Conservation (phyloP, 2,113 vertebrate genomes). For the Platanista minor region DNA sequence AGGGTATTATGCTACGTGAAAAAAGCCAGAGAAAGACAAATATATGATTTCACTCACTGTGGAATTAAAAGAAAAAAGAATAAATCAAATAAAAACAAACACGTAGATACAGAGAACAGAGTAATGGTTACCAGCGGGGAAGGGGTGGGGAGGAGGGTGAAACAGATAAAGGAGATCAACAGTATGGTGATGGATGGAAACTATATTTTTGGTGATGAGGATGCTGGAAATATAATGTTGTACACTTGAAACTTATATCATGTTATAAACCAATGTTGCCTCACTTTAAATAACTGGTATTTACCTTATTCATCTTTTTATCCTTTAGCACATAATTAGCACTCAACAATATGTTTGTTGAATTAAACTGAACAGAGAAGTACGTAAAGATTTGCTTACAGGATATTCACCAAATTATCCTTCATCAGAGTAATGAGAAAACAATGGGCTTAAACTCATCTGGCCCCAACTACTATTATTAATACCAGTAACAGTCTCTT, state of each 20-base stretch:
- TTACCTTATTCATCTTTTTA: background rate
- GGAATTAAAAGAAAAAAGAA: background rate
- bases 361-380: conserved; percentile 23
- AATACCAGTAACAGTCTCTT: background rate
- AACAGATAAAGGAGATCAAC: background rate
- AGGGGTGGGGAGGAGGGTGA: background rate
- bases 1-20: background rate
- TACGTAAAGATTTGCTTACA: background rate
- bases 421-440: background rate
- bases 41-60: background rate
- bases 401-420: background rate
- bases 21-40: background rate
- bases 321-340: background rate
- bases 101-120: no score
- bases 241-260: background rate
- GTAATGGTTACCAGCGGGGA: background rate
- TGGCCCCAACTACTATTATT: background rate
- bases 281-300: background rate
- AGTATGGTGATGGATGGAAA: background rate
- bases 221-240: background rate
- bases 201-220: background rate
- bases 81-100: no score
- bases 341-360: background rate
- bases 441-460: background rate
- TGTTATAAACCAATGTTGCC: background rate